Base-by-base conservation (phyloP, 2,888 invertebrate species). In the Scelioninae gen. 1 region DNA sequence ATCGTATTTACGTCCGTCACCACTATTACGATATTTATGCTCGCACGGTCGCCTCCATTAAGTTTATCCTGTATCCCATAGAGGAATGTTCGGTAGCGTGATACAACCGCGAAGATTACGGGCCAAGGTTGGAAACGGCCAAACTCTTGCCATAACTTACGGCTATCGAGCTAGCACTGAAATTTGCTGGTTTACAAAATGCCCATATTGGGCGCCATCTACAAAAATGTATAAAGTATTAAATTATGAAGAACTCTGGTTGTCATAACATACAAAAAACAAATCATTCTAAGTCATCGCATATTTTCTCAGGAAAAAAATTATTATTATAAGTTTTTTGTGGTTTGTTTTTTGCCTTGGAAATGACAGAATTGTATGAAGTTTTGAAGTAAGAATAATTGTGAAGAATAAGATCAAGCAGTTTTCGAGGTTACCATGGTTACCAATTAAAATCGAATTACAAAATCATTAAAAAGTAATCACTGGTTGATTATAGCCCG, bases 61-160 rank as follows among this genome's bases (percentile, higher is more conserved):
- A 65, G 32, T 75, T 47, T 58, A 58, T 65, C 31, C 75, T 34
- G 49, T 58, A 75, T 56, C 49, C 63, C 51, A 51, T 49, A 45
- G 45, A 65, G 55, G 43, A 72, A 55, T 56, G 47, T 65, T 55
- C 74, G 31, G 74, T 74, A 65, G 74, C 74, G 56, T 74, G 47
- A 65, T 74, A 47, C 56, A n/a, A n/a, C n/a, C n/a, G n/a, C 63
- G 63, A 53, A 68, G 76, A 76, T 76, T 76, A 76, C 68, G 53
- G 58, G 16, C 58, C 47, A 65, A 60, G 45, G 60, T 45, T 68
- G 62, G 68, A 72, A 76, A 62, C 68, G 16, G 16, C 53, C 60
- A 34, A 76, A 76, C 76, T 76, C 68, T 68, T 15, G 60, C 68
- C 68, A 68, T 76, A 76, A 76, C 68, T 68, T 60, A 68, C 29